Conservation (phyloP, 1,140 invertebrate species). For the Procambarus virginalis region DNA sequence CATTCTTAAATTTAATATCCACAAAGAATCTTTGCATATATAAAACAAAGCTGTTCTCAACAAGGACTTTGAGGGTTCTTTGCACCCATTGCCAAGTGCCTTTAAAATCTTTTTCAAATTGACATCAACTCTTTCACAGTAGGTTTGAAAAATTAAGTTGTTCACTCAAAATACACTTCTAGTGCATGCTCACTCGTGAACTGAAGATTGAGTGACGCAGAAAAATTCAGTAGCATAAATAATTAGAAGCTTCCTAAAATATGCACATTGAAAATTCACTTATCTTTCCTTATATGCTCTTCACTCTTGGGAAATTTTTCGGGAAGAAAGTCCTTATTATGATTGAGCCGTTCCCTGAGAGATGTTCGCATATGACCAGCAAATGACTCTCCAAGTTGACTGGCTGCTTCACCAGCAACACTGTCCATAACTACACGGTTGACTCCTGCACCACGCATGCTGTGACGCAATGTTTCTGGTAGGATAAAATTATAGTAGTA, state of each 20-base stretch:
- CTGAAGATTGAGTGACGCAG: not conserved
- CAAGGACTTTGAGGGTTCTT: not conserved
- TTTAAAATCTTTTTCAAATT: not conserved
- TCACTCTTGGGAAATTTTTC: constrained; percentile 62
- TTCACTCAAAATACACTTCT: not conserved
- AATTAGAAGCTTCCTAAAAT: not conserved
- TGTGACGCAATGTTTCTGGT: constrained; percentile 61
- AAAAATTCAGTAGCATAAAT: not conserved
- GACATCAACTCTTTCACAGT: not conserved
- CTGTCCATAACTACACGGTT: constrained; percentile 63
- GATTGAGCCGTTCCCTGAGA: constrained; percentile 41
- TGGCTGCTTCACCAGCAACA: constrained; percentile 52
- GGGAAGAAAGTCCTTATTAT: constrained; percentile 51
- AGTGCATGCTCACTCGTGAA: too few relatives aligned
- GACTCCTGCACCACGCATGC: constrained; percentile 65
- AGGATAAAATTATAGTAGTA: not conserved
- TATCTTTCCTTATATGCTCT: constrained; percentile 54
- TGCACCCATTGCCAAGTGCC: not conserved
- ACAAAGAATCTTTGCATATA: too few relatives aligned
- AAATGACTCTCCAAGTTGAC: constrained; percentile 50
- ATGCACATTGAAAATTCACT: constrained; percentile 18
- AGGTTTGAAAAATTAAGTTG: not conserved
- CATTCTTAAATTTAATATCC: too few relatives aligned
- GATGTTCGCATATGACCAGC: constrained; percentile 55
- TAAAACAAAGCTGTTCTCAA: not conserved